These are phyloP conservation scores for Ligdia adustata DNA, from an alignment of 2,888 invertebrate genomes.

Conservation along the genomic window DNA sequence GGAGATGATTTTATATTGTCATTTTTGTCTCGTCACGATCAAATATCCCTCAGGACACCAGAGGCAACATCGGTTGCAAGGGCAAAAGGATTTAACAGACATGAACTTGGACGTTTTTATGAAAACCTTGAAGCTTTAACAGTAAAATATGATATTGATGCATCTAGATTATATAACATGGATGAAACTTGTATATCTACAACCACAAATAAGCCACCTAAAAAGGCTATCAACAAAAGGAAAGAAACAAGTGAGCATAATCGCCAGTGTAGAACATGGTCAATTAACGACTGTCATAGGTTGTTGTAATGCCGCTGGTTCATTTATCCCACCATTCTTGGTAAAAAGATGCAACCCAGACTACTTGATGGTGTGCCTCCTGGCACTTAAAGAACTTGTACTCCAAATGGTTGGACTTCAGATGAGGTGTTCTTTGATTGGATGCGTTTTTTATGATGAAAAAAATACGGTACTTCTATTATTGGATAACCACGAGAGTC, in stretches of 20 bases:
- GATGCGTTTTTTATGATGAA: slow-evolving; percentile 42
- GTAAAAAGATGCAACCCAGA: slow-evolving; percentile 44
- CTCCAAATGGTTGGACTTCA: slow-evolving; percentile 41
- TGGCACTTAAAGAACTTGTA: slow-evolving; percentile 38
- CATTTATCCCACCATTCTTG: slow-evolving; percentile 48
- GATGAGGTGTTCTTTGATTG: slow-evolving; percentile 41
- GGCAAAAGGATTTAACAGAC: slow-evolving; percentile 38
- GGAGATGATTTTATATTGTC: slow-evolving; percentile 12
- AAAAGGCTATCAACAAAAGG: slow-evolving; percentile 34
- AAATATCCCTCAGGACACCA: slow-evolving; percentile 35
- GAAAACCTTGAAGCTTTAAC: slow-evolving; percentile 32
- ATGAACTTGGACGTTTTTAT: slow-evolving; percentile 35
- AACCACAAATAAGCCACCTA: slow-evolving; percentile 35
- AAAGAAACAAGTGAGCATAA: slow-evolving; percentile 31
- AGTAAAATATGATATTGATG: slow-evolving; percentile 35
- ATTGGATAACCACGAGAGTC: slow-evolving; percentile 46
- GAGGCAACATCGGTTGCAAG: slow-evolving; percentile 38
- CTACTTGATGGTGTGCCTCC: slow-evolving; percentile 45
- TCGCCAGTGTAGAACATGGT: slow-evolving; percentile 38
- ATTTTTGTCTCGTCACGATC: slow-evolving; percentile 31
- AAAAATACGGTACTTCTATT: slow-evolving; percentile 42
- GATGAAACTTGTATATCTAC: slow-evolving; percentile 38
- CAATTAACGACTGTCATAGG: slow-evolving; percentile 41
- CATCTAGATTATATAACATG: slow-evolving; percentile 34
- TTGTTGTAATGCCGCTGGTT: slow-evolving; percentile 45